Conservation (phyloP, 1,140 invertebrate genomes). For the Metaphire vulgaris region DNA sequence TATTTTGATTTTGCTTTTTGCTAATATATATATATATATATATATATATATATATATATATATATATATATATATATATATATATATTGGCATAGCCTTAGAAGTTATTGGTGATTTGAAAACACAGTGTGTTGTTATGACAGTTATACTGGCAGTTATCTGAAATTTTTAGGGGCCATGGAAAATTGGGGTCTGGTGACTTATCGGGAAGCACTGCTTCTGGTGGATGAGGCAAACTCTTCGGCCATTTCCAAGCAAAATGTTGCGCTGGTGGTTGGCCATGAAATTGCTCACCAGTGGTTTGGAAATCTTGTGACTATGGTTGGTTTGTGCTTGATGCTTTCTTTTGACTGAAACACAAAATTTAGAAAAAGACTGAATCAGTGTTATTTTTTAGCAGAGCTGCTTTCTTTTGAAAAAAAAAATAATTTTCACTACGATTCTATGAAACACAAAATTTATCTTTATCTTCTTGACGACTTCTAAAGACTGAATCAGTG, state of each 20-base stretch:
- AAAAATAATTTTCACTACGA: too few species aligned
- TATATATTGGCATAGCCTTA: too few species aligned
- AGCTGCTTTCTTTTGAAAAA: too few species aligned
- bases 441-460: too few species aligned
- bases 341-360: not conserved
- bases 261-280: slow-evolving; percentile 75
- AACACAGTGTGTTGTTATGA: not conserved
- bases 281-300: slow-evolving; percentile 71
- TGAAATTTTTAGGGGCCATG: slow-evolving; percentile 55
- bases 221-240: slow-evolving; percentile 45
- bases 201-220: slow-evolving; percentile 34
- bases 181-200: slow-evolving; percentile 37
- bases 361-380: not conserved
- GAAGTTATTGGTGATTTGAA: not conserved
- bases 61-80: too few species aligned
- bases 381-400: too few species aligned
- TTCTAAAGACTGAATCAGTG: too few species aligned
- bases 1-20: too few species aligned
- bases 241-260: slow-evolving; percentile 73
- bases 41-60: too few species aligned
- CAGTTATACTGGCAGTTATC: not conserved
- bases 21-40: too few species aligned
- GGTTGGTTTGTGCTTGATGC: slow-evolving; percentile 60
- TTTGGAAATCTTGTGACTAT: slow-evolving; percentile 61
- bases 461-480: too few species aligned